Evolutionary conservation across 2,888 invertebrate species (phyloP), one percentile per base, ranked within the genome.

Genomic region (Liposcelis brunnea): DNA sequence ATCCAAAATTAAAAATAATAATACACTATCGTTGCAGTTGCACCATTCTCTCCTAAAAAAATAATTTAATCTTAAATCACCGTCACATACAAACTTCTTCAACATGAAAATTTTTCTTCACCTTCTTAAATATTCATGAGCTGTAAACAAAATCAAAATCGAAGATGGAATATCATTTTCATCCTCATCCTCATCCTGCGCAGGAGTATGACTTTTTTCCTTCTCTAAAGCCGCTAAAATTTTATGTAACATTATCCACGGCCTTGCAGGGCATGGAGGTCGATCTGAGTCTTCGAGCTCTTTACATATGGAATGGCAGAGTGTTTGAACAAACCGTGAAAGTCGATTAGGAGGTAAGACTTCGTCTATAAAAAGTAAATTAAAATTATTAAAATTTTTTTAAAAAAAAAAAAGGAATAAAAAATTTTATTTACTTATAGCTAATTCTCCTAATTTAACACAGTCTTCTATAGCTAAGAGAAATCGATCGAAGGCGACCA

Each of bases 91-190:
- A n/a, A n/a, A n/a, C n/a, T 31, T 37, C 18, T 42, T 48, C 15
- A 6, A 46, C 18, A 47, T 42, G 31, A 31, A 26, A 21, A 14
- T n/a, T 47, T 11, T 18, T 19, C 3, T 11, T 56, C 65, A 71
- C 59, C 65, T 69, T 48, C 87, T 87, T 36, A 90, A 67, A 58
- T 82, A 82, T 54, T 89, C 86, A 60, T 90, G 90, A 2, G 79
- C 87, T 35, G 80, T 75, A 57, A 84, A 82, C 47, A 91, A 66
- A 48, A 87, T 68, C 63, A 78, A 72, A 43, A 89, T 65, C 1
- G 86, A 81, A 42, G 77, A 69, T 2, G 83, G 81, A 18, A 83
- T 18, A 40, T 60, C 31, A 31, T 51, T 51, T 12, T 53, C 52
- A 11, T 45, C 46, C 52, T 56, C 52, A 26, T 26, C 26, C 58